Percentiles rank a stretch among this genome's conserved stretches.
Conservation (phyloP, 1,140 invertebrate genomes). For the Drosophila azteca region DNA sequence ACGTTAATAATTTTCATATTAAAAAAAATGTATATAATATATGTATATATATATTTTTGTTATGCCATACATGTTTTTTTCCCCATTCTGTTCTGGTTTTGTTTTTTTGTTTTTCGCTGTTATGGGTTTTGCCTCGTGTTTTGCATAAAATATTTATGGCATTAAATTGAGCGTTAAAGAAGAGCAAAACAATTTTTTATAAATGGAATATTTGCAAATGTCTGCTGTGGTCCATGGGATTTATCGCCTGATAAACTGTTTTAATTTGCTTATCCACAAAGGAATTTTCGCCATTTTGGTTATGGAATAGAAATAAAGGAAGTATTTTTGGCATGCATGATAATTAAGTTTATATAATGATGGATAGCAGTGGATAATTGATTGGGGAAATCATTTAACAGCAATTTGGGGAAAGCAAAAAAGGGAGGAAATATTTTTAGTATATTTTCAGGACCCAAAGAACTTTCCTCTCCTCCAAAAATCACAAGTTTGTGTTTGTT, state of each 20-base stretch:
- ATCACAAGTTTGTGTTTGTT: neutral
- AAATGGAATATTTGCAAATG: slow-evolving; percentile 8
- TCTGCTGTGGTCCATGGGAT: slow-evolving; percentile 11
- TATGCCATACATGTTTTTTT: slow-evolving; percentile 39
- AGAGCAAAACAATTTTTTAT: slow-evolving; percentile 4
- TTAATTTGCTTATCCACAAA: slow-evolving; percentile 43
- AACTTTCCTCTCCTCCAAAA: no score
- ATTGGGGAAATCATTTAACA: no score
- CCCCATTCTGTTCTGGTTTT: slow-evolving; percentile 4
- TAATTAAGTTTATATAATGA: neutral
- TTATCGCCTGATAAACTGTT: slow-evolving; percentile 56
- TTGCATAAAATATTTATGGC: slow-evolving; percentile 71
- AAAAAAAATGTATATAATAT: slow-evolving; percentile 16
- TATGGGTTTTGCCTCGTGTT: slow-evolving; percentile 28
- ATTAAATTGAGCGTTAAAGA: slow-evolving; percentile 65
- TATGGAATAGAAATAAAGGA: neutral
- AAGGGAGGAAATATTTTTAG: neutral
- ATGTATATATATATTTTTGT: slow-evolving; percentile 10
- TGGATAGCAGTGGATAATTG: neutral
- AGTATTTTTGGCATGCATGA: neutral
- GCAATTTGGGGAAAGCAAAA: neutral
- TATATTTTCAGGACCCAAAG: neutral
- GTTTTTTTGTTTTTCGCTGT: slow-evolving; percentile 19
- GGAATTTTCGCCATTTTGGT: slow-evolving; percentile 14
- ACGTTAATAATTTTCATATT: slow-evolving; percentile 60